Conservation (phyloP, 2,888 invertebrate genomes). For the Phorcus lineatus region DNA sequence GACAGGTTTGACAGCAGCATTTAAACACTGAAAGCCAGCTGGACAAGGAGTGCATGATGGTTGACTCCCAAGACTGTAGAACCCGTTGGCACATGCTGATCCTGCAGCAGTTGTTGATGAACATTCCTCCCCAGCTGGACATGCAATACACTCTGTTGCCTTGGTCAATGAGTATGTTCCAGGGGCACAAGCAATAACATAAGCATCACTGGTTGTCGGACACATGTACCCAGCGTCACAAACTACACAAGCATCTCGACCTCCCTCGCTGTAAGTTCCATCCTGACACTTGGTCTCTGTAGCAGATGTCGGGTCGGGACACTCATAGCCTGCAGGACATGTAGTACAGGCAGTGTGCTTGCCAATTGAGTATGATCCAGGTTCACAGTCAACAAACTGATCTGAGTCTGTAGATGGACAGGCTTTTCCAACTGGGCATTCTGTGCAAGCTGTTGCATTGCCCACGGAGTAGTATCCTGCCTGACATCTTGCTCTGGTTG, state of each 20-base stretch:
- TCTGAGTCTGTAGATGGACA: conserved; percentile 60
- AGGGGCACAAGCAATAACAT: conserved; percentile 48
- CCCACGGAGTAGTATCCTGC: conserved; percentile 59
- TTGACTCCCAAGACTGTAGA: conserved; percentile 67
- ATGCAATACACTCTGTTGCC: conserved; percentile 59
- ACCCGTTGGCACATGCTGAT: conserved; percentile 58
- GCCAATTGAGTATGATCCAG: conserved; percentile 64
- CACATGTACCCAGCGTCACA: conserved; percentile 71
- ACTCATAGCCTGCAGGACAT: conserved; percentile 68
- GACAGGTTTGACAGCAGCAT: conserved; percentile 49
- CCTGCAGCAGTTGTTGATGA: conserved; percentile 56
- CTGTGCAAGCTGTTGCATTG: conserved; percentile 54
- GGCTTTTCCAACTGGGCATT: conserved; percentile 64
- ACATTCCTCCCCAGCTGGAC: conserved; percentile 69
- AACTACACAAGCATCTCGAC: conserved; percentile 56
- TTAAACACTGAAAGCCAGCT: conserved; percentile 64
- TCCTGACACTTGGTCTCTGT: conserved; percentile 56
- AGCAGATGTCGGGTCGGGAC: conserved; percentile 50
- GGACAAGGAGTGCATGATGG: conserved; percentile 66
- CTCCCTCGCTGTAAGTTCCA: conserved; percentile 67
- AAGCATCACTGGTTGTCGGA: conserved; percentile 63
- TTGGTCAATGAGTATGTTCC: conserved; percentile 66
- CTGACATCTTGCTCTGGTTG: conserved; percentile 56
- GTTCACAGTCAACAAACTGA: conserved; percentile 44
- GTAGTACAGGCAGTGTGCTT: conserved; percentile 55